Percentiles rank a stretch among this genome's conserved stretches.
Conservation (phyloP, 2,797 vertebrate species). For the Anguilla pacifica region DNA sequence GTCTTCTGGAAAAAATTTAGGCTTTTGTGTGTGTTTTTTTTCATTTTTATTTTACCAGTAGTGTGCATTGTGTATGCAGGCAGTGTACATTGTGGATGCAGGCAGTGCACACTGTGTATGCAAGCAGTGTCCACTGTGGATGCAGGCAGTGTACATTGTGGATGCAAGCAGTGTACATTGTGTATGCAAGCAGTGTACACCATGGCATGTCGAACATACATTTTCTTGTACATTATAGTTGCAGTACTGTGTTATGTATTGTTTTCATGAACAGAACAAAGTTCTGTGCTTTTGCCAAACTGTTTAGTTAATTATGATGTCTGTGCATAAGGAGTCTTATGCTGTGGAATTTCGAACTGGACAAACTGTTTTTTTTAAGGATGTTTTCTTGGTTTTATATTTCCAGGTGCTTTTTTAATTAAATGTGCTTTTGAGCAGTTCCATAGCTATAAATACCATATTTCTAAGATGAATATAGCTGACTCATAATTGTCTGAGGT, state of each 20-base stretch:
- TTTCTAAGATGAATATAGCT: not conserved
- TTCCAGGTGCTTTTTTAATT: not conserved
- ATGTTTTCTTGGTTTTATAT: not conserved
- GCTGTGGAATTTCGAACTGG: constrained; percentile 11
- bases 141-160: not conserved
- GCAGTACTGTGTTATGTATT: not conserved
- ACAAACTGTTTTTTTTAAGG: not conserved
- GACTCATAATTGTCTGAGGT: not conserved
- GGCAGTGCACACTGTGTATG: not conserved
- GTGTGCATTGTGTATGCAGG: not conserved
- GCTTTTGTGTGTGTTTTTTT: not conserved
- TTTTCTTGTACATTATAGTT: constrained; percentile 8
- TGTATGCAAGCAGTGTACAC: not conserved
- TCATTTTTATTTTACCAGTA: not conserved
- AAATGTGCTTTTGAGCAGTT: not conserved
- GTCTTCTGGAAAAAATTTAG: not conserved
- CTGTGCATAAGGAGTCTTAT: constrained; percentile 1
- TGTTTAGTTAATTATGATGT: not conserved
- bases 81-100: not conserved
- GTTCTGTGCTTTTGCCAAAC: not conserved
- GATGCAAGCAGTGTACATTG: not conserved
- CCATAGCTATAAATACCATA: not conserved
- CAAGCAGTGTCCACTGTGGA: not conserved
- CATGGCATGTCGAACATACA: not conserved
- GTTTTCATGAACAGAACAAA: not conserved